Base-by-base conservation (phyloP, 1,140 invertebrate species). In the Harlomillsia oculata region DNA sequence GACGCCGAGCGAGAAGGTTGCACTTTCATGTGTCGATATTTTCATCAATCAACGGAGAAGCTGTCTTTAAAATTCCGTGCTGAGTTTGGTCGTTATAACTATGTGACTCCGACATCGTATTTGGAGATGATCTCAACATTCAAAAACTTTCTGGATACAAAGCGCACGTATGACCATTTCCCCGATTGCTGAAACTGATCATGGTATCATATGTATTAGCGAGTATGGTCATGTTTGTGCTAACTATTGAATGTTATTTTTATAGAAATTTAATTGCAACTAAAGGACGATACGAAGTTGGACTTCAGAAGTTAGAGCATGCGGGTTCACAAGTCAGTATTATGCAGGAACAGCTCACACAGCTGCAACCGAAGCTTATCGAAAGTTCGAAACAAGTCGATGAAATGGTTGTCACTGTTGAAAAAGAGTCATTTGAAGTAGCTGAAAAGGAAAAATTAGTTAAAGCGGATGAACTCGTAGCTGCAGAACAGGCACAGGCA, bases 71-170 rank as follows among this genome's bases (percentile, higher is more conserved):
- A 84, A 66, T 91, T 85, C 71, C 43, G 43, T 34, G 5, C 20
- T 0, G 57, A 65, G 40, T 44, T 65, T 18, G 57, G 57, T 11
- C 20, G 91, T 51, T 78, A 84, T 60, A 92, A 87, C 66, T 96
- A 96, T 70, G 89, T 97, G 0, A 96, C 93, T 0, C 91, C 92
- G 0, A 94, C 90, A 0, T 94, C 90, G 0, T 97, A 95, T 70
- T 72, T 97, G 37, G 90, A 95, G 69, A 77, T 96, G 67, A 92
- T 97, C 55, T 83, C 82, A 63, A 89, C 88, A 1, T 96, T 95
- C 65, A 94, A 93, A 67, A 76, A 78, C n/a, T 74, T 96, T 16
- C 71, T 96, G 1, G 72, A 71, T 1, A 80, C 79, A 44, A 93
- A 93, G 71, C 75, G 89, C 71, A 73, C 73, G 83, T 84, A 76